These are phyloP conservation scores for Nephrotoma appendiculata DNA, from an alignment of 2,888 invertebrate genomes.

Conservation along the genomic window DNA sequence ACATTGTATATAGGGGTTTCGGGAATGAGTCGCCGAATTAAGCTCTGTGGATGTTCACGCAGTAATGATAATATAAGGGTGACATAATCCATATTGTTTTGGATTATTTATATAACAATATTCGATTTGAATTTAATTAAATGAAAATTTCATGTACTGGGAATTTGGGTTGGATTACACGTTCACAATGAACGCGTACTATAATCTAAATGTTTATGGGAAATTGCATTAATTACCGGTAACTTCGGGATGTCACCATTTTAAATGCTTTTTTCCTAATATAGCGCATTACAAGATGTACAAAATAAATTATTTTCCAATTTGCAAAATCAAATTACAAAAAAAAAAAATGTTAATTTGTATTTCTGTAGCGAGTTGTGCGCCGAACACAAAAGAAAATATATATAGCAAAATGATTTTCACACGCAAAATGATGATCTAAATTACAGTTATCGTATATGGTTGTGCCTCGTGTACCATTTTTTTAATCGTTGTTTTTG, in stretches of 20 bases:
- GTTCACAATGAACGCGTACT: neutral
- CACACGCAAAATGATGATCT: neutral
- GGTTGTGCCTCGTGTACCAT: neutral
- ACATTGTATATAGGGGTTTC: neutral
- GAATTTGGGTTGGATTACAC: neutral
- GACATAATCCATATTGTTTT: neutral
- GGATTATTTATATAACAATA: neutral
- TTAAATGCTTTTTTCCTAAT: neutral
- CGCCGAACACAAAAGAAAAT: neutral
- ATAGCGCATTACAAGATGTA: neutral
- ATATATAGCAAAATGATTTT: neutral
- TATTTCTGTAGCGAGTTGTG: neutral
- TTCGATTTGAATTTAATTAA: neutral
- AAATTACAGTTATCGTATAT: neutral
- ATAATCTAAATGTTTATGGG: neutral
- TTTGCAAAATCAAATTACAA: neutral
- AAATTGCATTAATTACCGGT: neutral
- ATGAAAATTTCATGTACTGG: neutral
- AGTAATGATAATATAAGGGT: neutral
- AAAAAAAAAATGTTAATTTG: neutral
- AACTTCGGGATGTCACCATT: neutral
- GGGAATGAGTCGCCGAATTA: neutral
- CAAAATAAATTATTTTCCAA: neutral
- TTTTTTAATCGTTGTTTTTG: neutral
- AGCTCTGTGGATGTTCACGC: neutral